Percentiles rank a stretch among this genome's conserved stretches.
These are phyloP conservation scores for Drosophila neotestacea DNA, from an alignment of 2,888 invertebrate species.

Conservation along the genomic window DNA sequence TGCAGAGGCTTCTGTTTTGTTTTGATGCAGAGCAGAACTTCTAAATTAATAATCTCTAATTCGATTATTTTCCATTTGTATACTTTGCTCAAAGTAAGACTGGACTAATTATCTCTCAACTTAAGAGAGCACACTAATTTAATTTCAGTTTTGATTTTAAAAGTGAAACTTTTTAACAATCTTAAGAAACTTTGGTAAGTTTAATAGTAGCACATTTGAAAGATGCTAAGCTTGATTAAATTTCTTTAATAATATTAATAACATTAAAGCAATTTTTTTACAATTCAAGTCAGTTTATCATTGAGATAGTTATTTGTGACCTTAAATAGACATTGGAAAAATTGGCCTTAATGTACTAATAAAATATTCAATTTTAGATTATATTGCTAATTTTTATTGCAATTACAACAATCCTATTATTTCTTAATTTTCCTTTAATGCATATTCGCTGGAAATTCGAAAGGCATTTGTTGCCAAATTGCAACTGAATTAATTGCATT, in stretches of 20 bases:
- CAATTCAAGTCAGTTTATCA: too few relatives aligned
- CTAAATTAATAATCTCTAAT: background rate
- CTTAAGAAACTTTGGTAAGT: background rate
- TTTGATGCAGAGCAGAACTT: background rate
- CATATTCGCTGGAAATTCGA: conserved; percentile 2
- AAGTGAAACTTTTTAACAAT: background rate
- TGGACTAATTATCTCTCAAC: background rate
- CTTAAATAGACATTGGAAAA: too few relatives aligned
- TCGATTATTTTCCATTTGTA: background rate
- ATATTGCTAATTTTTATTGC: background rate
- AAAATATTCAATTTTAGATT: background rate
- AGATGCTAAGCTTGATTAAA: too few relatives aligned
- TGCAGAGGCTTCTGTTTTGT: background rate
- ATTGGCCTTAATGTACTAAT: too few relatives aligned
- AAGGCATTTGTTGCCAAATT: conserved; percentile 22
- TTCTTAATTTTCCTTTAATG: background rate
- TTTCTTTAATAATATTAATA: too few relatives aligned
- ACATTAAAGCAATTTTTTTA: too few relatives aligned
- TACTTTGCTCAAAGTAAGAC: background rate
- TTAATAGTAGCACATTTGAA: too few relatives aligned
- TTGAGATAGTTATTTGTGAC: too few relatives aligned
- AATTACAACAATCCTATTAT: background rate
- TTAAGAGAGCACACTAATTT: background rate
- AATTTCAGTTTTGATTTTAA: background rate
- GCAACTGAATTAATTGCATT: conserved; percentile 51